A percentile compares a stretch with the other conserved stretches of the same genome.
Conservation (phyloP, 2,888 invertebrate species). For the Ophion ventricosus region DNA sequence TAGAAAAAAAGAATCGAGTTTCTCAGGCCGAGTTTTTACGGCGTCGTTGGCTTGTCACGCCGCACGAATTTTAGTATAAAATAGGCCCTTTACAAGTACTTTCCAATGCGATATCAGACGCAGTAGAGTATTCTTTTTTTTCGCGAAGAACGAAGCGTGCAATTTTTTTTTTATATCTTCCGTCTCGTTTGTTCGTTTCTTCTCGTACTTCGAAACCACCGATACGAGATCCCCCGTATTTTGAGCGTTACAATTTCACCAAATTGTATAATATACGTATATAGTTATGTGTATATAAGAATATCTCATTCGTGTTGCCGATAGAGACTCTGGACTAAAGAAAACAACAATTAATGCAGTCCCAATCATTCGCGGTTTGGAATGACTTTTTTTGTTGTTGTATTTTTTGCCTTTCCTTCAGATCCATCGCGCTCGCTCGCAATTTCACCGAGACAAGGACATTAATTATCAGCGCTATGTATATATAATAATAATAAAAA, state of each 20-base stretch:
- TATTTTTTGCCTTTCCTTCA: slow-evolving; percentile 34
- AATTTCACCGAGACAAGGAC: slow-evolving; percentile 56
- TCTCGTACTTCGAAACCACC: slow-evolving; percentile 50
- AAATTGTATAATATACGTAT: slow-evolving; percentile 45
- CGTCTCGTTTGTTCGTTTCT: neutral
- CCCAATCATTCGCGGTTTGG: slow-evolving; percentile 46
- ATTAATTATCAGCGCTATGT: neutral
- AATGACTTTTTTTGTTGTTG: slow-evolving; percentile 42
- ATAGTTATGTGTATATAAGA: slow-evolving; percentile 29
- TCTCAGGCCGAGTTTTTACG: neutral
- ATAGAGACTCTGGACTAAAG: slow-evolving; percentile 55
- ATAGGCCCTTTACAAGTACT: neutral
- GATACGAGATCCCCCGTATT: slow-evolving; percentile 46
- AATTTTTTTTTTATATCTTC: neutral
- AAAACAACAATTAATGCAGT: slow-evolving; percentile 54
- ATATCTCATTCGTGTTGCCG: slow-evolving; percentile 48
- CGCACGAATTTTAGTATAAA: neutral
- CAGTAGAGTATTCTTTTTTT: slow-evolving; percentile 60
- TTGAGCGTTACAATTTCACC: slow-evolving; percentile 61
- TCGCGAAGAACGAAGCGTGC: slow-evolving; percentile 57
- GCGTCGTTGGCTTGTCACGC: neutral
- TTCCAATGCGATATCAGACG: slow-evolving; percentile 66
- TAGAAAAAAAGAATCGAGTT: neutral
- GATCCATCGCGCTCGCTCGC: slow-evolving; percentile 57
- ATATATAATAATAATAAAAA: slow-evolving; percentile 39